Evolutionary conservation across 2,113 vertebrate species (phyloP), one percentile per base, ranked within the genome.

Genomic region (Ranitomeya variabilis): DNA sequence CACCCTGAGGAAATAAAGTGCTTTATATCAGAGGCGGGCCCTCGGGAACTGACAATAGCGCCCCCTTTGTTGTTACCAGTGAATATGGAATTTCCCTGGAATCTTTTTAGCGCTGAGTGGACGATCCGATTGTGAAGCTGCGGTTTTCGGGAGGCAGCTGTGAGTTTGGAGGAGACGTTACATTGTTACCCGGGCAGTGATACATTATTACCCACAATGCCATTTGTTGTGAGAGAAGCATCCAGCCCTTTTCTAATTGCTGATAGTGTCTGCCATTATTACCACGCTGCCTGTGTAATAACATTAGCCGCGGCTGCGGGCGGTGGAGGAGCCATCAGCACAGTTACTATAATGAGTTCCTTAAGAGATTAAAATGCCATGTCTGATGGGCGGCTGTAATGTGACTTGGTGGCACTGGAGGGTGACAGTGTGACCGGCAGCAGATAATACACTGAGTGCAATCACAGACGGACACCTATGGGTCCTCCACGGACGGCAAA

Each of bases 361-460:
- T 31, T 37, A 78, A 71, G 85, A 55, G 85, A 91, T 90, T 89
- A 90, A 89, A 86, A 83, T 45, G 59, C 86, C 84, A 23, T 84
- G 57, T 76, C n/a, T 13, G 59, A 23, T 52, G 16, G 74, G 59
- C 60, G 64, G 73, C 45, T 51, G 51, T 2, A 37, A 80, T 52
- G 57, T 55, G 73, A 26, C 59, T 86, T 19, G 14, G 69, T 19
- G 16, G 55, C 74, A 52, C 69, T 67, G 73, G 85, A 54, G 85
- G 73, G n/a, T 54, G 85, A 79, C 85, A 79, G 85, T 86, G 60
- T 86, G 83, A 18, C 23, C 52, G 2, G 85, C 59, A 1, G 74
- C 19, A 19, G 60, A 69, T 80, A 87, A 87, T 55, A 80, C 73
- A 80, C 26, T 23, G 86, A 87, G 57, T 67, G 69, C 66, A 80